These are phyloP conservation scores for Acanthisitta chloris DNA, from an alignment of 2,113 vertebrate species.

Conservation along the genomic window DNA sequence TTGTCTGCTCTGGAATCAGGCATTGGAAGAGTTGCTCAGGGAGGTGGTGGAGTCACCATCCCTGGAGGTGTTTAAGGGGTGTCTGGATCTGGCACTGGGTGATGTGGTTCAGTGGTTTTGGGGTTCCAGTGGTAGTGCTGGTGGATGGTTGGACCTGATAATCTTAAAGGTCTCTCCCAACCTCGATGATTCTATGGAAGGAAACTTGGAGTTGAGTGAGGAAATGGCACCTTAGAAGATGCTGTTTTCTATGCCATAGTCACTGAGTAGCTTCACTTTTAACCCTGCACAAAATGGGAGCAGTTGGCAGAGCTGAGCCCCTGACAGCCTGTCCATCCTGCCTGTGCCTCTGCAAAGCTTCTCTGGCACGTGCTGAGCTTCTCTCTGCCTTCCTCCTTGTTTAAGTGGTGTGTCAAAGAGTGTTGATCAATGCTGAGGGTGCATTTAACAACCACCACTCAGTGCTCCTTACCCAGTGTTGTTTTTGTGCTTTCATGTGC, in stretches of 20 bases:
- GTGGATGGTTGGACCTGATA: too few relatives aligned
- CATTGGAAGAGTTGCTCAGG: too few relatives aligned
- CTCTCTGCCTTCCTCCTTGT: background rate
- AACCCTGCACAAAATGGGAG: accelerated
- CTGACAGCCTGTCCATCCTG: background rate
- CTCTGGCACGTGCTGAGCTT: background rate
- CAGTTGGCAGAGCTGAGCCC: background rate
- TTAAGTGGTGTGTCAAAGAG: background rate
- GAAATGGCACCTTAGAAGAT: background rate
- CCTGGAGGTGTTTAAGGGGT: too few relatives aligned
- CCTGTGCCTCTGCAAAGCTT: background rate
- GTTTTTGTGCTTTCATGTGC: background rate
- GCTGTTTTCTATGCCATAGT: accelerated
- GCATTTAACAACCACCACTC: accelerated
- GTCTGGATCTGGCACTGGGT: too few relatives aligned
- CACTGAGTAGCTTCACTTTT: background rate
- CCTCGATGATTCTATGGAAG: too few relatives aligned
- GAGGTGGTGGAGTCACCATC: too few relatives aligned
- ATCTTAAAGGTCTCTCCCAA: too few relatives aligned
- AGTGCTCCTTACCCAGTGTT: accelerated
- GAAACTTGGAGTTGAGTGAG: accelerated
- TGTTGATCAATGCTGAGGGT: background rate
- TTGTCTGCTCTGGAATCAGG: accelerated
- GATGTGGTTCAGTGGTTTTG: too few relatives aligned
- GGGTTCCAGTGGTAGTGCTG: too few relatives aligned